A percentile compares a stretch with the other conserved stretches of the same genome.
phyloP scores from a whole-genome alignment of 2,113 vertebrate genomes.

The Coregonus clupeaformis region DNA sequence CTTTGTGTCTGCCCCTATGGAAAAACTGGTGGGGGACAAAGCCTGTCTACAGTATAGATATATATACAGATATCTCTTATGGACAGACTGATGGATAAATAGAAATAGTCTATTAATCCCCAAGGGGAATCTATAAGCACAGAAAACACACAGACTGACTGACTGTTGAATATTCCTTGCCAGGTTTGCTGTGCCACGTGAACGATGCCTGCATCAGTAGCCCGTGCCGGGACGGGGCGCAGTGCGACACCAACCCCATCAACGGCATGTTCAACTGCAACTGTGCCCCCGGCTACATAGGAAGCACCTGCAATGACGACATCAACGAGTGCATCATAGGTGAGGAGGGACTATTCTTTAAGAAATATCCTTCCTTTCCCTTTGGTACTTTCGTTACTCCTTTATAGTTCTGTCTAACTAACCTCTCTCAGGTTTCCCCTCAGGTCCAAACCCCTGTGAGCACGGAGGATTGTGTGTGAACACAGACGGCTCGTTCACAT shows the following conservation, averaged over 20 bases:
- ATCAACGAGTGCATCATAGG: constrained; percentile 84
- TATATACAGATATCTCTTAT: no score
- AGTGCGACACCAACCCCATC: constrained; percentile 87
- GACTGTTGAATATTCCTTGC: not conserved
- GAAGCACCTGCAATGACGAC: constrained; percentile 80
- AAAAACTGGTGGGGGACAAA: constrained; percentile 76
- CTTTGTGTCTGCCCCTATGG: constrained; percentile 81
- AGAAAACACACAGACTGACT: not conserved
- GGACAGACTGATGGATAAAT: no score
- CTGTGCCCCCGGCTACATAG: constrained; percentile 81
- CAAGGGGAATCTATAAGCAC: no score
- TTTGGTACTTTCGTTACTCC: not conserved
- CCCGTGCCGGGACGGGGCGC: constrained; percentile 83
- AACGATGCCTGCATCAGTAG: constrained; percentile 86
- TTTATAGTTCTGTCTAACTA: not conserved
- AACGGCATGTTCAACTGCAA: constrained; percentile 86
- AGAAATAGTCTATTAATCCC: no score
- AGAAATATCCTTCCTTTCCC: not conserved
- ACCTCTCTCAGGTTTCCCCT: not conserved
- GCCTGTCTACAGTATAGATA: no score
- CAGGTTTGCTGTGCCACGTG: constrained; percentile 84
- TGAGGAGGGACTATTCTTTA: constrained; percentile 54
- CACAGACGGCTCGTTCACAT: constrained; percentile 84
- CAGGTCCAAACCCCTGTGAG: constrained; percentile 85
- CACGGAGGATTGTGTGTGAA: constrained; percentile 84